These are phyloP conservation scores for Myotis brandtii DNA, from an alignment of 2,113 vertebrate species.

Conservation along the genomic window DNA sequence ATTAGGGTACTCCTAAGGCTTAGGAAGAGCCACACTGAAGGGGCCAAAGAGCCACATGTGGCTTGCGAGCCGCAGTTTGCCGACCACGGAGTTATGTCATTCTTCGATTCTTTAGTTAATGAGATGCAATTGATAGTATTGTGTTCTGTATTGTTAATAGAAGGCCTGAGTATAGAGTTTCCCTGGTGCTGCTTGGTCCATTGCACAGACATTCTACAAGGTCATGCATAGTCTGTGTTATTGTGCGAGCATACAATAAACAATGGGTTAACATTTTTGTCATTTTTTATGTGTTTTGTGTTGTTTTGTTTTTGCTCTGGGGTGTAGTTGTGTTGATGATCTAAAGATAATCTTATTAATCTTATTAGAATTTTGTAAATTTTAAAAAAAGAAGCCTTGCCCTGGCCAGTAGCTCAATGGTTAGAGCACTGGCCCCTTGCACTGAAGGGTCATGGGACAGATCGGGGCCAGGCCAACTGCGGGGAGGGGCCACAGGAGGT, in stretches of 20 bases:
- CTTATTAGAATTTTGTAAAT: constrained; percentile 17
- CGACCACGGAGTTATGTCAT: background rate
- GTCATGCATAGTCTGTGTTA: background rate
- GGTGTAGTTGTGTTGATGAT: background rate
- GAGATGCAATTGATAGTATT: background rate
- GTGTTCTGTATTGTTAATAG: background rate
- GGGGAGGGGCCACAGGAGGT: too few species aligned
- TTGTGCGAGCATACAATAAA: constrained; percentile 3
- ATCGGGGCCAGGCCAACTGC: too few species aligned
- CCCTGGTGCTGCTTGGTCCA: background rate
- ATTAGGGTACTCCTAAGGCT: too few species aligned
- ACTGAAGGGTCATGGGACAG: too few species aligned
- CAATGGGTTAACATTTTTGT: constrained; percentile 24
- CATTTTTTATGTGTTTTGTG: background rate
- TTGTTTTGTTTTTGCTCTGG: constrained; percentile 15
- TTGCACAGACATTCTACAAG: background rate
- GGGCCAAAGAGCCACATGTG: too few species aligned
- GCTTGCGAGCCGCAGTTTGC: too few species aligned
- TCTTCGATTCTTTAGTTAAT: constrained; percentile 34
- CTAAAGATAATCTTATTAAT: constrained; percentile 23
- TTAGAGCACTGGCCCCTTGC: too few species aligned
- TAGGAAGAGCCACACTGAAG: too few species aligned
- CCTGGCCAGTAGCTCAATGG: too few species aligned
- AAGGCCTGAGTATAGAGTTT: background rate
- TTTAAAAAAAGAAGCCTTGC: background rate